Evolutionary conservation across 1,140 invertebrate genomes (phyloP), one percentile per base, ranked within the genome.

Genomic region (Eueides isabella): DNA sequence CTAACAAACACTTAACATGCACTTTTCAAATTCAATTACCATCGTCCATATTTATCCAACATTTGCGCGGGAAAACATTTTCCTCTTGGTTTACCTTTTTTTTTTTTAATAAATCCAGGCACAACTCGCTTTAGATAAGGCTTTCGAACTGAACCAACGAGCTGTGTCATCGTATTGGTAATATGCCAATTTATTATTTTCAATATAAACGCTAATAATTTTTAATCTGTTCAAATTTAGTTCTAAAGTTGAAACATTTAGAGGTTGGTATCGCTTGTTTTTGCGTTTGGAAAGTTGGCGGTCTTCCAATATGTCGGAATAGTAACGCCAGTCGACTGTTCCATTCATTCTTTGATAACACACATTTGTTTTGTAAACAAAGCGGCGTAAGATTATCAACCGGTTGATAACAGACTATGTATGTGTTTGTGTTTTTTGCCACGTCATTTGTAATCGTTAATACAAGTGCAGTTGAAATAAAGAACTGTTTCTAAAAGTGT

Each of bases 21-120:
- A 80, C 73, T 72, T 76, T 79, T 77, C 77, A 80, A 72, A 16
- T 73, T 70, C 68, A 72, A 64, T 71, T 92, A 92, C 88, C 90
- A 90, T 90, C 82, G 88, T 90, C 88, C 90, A 92, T 92, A 78
- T 81, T 86, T 87, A 85, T 83, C 80, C 74, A 77, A 68, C 78
- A 77, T 86, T 87, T 72, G 84, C 83, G 84, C 79, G 80, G 71
- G 80, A 84, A 84, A 86, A 69, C 87, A 89, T 90, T 82, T 79
- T 80, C 76, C 80, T 81, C 71, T 75, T 78, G 78, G 80, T 83
- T 71, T 38, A 76, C 83, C 75, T 81, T 78, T 78, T 75, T 76
- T 69, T 72, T 23, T 55, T 55, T 23, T 23, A 55, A 23, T 12
- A n/a, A 55, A 55, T 44, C n/a, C 69, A 81, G 76, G 74, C 78